Evolutionary conservation across 2,113 vertebrate species (phyloP).

Genomic region (Pyrgilauda ruficollis): DNA sequence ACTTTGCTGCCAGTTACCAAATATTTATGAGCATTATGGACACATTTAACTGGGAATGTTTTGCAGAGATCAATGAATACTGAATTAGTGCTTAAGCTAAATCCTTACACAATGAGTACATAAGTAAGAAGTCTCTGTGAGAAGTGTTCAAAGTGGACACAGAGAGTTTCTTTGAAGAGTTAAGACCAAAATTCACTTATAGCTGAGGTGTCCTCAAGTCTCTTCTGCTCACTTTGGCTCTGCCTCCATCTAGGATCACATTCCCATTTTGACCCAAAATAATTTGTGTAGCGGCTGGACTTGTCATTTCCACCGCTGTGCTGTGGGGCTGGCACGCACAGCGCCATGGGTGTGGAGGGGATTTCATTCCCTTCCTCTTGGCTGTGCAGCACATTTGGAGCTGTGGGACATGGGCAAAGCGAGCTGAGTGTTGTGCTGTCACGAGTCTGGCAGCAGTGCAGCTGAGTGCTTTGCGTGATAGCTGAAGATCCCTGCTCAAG

Average conservation of each 20-base stretch:
- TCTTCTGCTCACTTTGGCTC: not conserved
- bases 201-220: not conserved
- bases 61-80: not conserved
- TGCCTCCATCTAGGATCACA: not conserved
- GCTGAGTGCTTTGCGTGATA: not conserved
- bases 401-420: not conserved
- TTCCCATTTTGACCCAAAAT: not conserved
- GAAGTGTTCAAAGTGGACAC: rapidly evolving
- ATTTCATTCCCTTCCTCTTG: not conserved
- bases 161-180: not conserved
- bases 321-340: not conserved
- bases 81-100: not conserved
- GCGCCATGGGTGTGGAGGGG: not conserved
- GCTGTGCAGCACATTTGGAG: not conserved
- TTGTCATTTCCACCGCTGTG: not conserved
- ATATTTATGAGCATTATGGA: not conserved
- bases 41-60: not conserved
- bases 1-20: not conserved
- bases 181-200: not conserved
- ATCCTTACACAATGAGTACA: rapidly evolving
- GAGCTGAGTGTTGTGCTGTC: not conserved
- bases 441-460: not conserved
- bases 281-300: not conserved
- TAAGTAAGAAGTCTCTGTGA: not conserved
- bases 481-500: not conserved